Evolutionary conservation across 2,797 vertebrate genomes (phyloP), one percentile per base, ranked within the genome.

Genomic region (Danio albolineatus): DNA sequence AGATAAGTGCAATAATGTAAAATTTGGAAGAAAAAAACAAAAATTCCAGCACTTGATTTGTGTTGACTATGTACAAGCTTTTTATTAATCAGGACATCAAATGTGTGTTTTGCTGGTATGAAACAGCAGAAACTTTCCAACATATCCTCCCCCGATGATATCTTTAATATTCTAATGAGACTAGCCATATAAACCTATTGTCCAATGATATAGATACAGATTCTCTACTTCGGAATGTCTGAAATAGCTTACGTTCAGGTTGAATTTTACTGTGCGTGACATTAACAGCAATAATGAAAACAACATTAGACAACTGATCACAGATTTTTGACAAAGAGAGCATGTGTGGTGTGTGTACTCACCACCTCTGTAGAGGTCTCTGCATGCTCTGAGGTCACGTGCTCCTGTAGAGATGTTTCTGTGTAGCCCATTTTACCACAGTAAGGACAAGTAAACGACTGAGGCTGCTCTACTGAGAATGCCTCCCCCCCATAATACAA

Each of bases 381-480:
- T 86, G 97, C 95, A 28, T 99, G 97, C 85, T 99, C 98, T 80
- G 97, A 96, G 92, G 98, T 96, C 91, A 99, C 97, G 14, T 99
- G 98, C 87, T 99, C 98, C 92, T 99, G 97, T 93, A 99, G 94
- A 91, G 98, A 97, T 73, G 96, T 98, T 94, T 99, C 98, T 0
- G 97, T 99, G 90, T 94, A 98, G 92, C 98, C 98, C 98, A 99
- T 99, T 90, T 96, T 99, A 57, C 98, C 97, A 92, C 98, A 99
- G 92, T 98, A 99, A 89, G 98, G 98, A 96, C 98, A 99, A 86
- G 98, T 99, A 86, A 99, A 99, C 6, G 98, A 97, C 91, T 99
- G 98, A 80, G 98, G 98, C 86, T 99, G 97, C 87, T 99, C 97
- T 95, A 98, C 95, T 87, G 98, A 98, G 91, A 99, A 98, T 62